Base-by-base conservation (phyloP, 2,888 invertebrate genomes). In the Epirrhoe tristata region DNA sequence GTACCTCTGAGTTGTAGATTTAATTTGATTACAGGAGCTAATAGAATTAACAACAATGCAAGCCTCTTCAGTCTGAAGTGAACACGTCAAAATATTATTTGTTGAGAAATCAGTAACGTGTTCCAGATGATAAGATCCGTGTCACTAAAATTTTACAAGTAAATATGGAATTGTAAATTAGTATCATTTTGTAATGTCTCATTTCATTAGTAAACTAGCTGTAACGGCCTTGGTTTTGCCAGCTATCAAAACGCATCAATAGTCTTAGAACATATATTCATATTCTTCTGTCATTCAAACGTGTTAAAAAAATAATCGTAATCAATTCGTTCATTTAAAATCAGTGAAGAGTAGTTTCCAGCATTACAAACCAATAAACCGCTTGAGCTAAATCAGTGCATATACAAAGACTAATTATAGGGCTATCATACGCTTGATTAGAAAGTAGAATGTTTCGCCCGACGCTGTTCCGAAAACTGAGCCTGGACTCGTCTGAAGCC, bases 371-470 rank as follows among this genome's bases (percentile, higher is more conserved):
- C 36, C 36, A 31, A 52, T 5, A 3, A 12, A 12, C 24, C 31
- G 31, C 52, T 52, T 52, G 52, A 52, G 39, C 50, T 51, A 51
- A 51, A 51, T 51, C 10, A n/a, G 16, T 16, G 12, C n/a, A 31
- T 2, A 10, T 12, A 17, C 39, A 39, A 39, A 54, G 36, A 54
- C 34, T 54, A 34, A 55, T 55, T 55, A 10, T 39, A 55, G 10
- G 7, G 36, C 10, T 14, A 36, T 16, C 48, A 54, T 55, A 59
- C 65, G 65, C 68, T 72, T 63, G 61, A 55, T 59, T 62, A 50
- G 58, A 64, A 63, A 50, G 57, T 56, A 63, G 61, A 73, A 92
- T 92, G 91, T 90, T 92, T 58, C 93, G 93, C 5, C 92, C 91
- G 62, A 81, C 87, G 63, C 75, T 92, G 14, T 71, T 88, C 59